phyloP scores from a whole-genome alignment of 2,113 vertebrate species.

The Eleginops maclovinus region DNA sequence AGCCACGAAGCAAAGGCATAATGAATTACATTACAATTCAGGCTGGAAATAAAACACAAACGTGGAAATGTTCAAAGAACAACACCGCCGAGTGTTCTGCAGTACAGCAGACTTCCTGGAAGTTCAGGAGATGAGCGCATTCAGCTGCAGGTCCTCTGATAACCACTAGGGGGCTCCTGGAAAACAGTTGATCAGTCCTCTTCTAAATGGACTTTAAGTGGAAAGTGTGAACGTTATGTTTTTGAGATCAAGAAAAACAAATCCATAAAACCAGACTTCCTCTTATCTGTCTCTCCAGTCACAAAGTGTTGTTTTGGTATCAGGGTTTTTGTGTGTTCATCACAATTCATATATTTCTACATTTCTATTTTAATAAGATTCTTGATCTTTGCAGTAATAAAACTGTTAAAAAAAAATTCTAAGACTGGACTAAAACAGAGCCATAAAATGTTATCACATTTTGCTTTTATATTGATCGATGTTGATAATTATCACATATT shows the following conservation, averaged over 20 bases:
- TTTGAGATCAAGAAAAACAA: background rate
- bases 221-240: background rate
- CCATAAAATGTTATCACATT: too few species aligned
- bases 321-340: background rate
- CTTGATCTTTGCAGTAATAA: too few species aligned
- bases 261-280: background rate
- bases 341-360: background rate
- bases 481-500: too few species aligned
- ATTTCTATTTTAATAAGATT: too few species aligned
- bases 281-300: background rate
- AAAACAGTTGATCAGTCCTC: background rate
- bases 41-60: background rate
- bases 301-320: background rate
- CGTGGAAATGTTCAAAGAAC: background rate
- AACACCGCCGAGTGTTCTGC: background rate
- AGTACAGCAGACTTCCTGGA: background rate
- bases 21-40: conserved; percentile 17
- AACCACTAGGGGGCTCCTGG: background rate
- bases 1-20: conserved; percentile 12
- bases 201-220: background rate
- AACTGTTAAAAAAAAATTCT: too few species aligned
- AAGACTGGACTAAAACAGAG: too few species aligned
- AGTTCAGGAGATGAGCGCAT: background rate
- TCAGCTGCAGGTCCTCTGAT: background rate
- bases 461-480: too few species aligned